Base-by-base conservation (phyloP, 2,888 invertebrate genomes). In the Flexamia atlantica region DNA sequence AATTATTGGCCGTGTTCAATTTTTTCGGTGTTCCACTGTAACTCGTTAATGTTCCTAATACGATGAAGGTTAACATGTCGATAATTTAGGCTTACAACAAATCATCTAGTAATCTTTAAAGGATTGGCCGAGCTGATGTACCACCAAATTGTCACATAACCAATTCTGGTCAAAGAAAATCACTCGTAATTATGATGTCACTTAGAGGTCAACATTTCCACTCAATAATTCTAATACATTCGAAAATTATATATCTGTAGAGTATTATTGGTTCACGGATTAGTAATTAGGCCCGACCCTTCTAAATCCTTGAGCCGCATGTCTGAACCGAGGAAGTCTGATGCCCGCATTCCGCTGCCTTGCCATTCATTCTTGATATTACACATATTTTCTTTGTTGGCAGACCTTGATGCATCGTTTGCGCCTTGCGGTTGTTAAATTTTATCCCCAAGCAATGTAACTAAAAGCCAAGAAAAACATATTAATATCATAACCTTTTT, bases 331-430 rank as follows among this genome's bases (percentile, higher is more conserved):
- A 57, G 57, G 57, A 57, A 57, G 23, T 57, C 20, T 57, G 57
- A 46, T 17, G 2, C 17, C 14, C 23, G 57, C 23, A 46, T 23
- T 20, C 57, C 23, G 23, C 20, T 57, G 23, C 23, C 12, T 9
- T 57, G 57, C 57, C 57, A 57, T 57, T 57, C 57, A 57, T 1
- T 57, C 57, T n/a, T 4, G 23, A 23, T 57, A 57, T 57, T 57
- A 20, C 20, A 20, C 23, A 57, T 57, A 2, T 57, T 36, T 25
- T 20, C 57, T 20, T n/a, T 20, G 20, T 57, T 25, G 4, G 23
- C 20, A 23, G 36, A 20, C 20, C 57, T 57, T 57, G 9, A 57
- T 57, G n/a, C n/a, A n/a, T n/a, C n/a, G n/a, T n/a, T n/a, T n/a
- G n/a, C n/a, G n/a, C n/a, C n/a, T n/a, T n/a, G n/a, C n/a, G n/a